These are phyloP conservation scores for Gallirallus australis DNA, from an alignment of 2,797 vertebrate genomes.

Conservation along the genomic window DNA sequence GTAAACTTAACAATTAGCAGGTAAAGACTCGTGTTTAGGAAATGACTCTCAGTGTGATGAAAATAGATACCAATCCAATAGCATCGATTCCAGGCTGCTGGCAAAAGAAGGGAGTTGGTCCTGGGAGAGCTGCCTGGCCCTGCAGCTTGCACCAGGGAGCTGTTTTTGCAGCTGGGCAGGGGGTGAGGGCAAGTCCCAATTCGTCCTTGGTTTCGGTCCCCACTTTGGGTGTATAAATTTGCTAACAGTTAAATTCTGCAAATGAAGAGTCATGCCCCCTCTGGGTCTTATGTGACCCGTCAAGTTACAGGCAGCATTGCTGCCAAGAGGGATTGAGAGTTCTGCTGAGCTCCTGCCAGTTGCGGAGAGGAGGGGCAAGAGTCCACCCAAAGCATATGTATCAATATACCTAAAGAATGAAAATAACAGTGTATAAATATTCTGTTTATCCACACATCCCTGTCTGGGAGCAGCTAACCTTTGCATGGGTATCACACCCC, in stretches of 20 bases:
- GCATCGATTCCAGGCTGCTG: background rate
- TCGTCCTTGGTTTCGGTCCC: background rate
- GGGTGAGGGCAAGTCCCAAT: rapidly evolving
- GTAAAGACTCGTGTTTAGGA: background rate
- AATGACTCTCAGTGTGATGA: background rate
- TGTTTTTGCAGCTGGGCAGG: background rate
- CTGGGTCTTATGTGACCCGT: background rate
- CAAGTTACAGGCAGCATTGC: background rate
- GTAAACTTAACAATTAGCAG: background rate
- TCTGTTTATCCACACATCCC: background rate
- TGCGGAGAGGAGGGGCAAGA: background rate
- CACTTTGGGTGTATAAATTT: background rate
- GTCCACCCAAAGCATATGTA: rapidly evolving
- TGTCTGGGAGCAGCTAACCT: background rate
- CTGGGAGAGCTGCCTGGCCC: background rate
- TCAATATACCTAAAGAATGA: rapidly evolving
- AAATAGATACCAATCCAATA: too few relatives aligned
- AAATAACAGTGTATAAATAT: too few relatives aligned
- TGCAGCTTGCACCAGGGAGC: background rate
- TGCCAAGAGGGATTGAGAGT: background rate
- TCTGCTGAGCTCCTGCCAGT: background rate
- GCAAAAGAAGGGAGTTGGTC: background rate
- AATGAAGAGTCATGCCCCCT: background rate
- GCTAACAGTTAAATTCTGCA: background rate
- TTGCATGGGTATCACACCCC: rapidly evolving